Evolutionary conservation across 2,888 invertebrate species (phyloP), one percentile per base, ranked within the genome.

Genomic region (Aphrophora alni): DNA sequence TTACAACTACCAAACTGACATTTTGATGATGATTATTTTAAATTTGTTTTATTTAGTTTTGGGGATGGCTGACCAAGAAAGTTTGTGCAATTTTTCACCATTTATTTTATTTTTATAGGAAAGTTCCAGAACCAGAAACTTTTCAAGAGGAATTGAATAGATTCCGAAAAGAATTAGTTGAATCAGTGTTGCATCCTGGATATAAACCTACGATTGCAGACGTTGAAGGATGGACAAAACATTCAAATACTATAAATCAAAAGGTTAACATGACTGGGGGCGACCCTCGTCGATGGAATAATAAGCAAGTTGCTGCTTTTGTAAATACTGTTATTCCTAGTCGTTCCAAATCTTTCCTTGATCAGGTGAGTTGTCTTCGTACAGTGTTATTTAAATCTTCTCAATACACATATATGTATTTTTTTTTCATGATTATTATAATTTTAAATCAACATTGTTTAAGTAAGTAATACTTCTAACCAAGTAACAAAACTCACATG

Each of bases 251-350:
- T 8, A 21, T 59, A 21, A 59, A 59, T 59, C 59, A 59, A 59
- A 59, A 59, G 21, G 78, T 78, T 7, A 38, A 51, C 2, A 68
- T 69, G 28, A 70, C 77, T 21, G 71, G 75, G 14, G 81, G 78
- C 25, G 75, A 81, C 59, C 81, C 81, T 8, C 21, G 75, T 0
- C 12, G 26, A 4, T 81, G 81, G 81, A 75, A 77, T 25, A 27
- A 74, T 74, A 81, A 78, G 75, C 82, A 80, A 72, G 82, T 80
- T 8, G 80, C 77, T 24, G 73, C 78, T 0, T 81, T 81, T 59
- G 70, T 81, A 27, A 78, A 78, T 71, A 73, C 81, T 12, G 73
- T 81, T 26, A 38, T 71, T 25, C 81, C 81, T n/a, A 51, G 38
- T 44, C 70, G 38, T 8, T 27, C 74, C 74, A 81, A 78, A 44